phyloP scores from a whole-genome alignment of 2,888 invertebrate genomes.

The Oeneis ivallda region DNA sequence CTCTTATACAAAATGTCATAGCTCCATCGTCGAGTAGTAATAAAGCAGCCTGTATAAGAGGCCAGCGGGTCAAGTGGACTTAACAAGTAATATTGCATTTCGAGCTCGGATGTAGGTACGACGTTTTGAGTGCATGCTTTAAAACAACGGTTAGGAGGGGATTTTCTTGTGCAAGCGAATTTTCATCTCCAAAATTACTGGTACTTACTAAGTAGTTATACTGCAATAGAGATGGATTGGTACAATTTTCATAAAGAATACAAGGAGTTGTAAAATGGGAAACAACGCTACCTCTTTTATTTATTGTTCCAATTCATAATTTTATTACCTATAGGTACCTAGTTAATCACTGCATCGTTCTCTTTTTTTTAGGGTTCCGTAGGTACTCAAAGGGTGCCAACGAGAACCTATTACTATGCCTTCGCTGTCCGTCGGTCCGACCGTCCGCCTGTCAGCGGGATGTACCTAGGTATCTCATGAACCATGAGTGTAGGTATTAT shows the following conservation, averaged over 20 bases:
- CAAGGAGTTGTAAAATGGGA: background rate
- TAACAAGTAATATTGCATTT: conserved; percentile 77
- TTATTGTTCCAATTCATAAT: too few relatives aligned
- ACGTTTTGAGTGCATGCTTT: conserved; percentile 41
- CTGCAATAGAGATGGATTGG: background rate
- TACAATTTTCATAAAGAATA: background rate
- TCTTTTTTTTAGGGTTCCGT: too few relatives aligned
- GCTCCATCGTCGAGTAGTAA: conserved; percentile 32
- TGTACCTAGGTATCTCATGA: too few relatives aligned
- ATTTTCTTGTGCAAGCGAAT: conserved; percentile 28
- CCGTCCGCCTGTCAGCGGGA: too few relatives aligned
- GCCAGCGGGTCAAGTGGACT: conserved; percentile 69
- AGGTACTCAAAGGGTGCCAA: too few relatives aligned
- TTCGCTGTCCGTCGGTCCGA: too few relatives aligned
- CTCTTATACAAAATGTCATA: conserved; percentile 35
- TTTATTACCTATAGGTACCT: too few relatives aligned
- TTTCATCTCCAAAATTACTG: conserved; percentile 27
- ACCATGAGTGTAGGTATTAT: too few relatives aligned
- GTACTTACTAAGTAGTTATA: background rate
- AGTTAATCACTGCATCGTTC: too few relatives aligned
- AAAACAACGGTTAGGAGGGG: conserved; percentile 24
- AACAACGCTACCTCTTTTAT: background rate
- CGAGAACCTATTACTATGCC: too few relatives aligned
- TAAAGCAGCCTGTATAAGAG: conserved; percentile 58
- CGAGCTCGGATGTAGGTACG: conserved; percentile 46